phyloP scores from a whole-genome alignment of 2,888 invertebrate genomes.

The Calliscelio sp. region DNA sequence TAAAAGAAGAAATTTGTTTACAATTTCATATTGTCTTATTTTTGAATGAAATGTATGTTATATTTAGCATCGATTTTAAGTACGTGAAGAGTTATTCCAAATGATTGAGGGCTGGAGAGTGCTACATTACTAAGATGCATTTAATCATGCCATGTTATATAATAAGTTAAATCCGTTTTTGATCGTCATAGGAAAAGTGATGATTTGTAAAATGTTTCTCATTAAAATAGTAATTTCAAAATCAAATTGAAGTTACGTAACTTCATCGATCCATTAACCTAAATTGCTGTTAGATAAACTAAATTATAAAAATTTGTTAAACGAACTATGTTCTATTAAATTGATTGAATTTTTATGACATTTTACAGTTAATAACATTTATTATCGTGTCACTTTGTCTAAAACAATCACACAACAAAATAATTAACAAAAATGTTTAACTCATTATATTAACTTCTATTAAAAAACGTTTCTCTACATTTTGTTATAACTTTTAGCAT shows the following conservation, averaged over 20 bases:
- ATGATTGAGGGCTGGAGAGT: conserved; percentile 26
- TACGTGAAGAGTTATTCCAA: conserved; percentile 38
- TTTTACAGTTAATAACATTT: too few relatives aligned
- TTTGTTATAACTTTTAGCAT: conserved; percentile 7
- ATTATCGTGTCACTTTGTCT: too few relatives aligned
- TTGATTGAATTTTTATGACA: too few relatives aligned
- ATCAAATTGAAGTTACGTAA: neutral
- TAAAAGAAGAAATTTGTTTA: too few relatives aligned
- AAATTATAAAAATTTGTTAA: too few relatives aligned
- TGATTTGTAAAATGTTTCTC: neutral
- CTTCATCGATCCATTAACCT: too few relatives aligned
- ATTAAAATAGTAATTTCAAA: neutral
- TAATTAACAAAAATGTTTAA: neutral
- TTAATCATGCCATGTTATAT: conserved; percentile 45
- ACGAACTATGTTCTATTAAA: too few relatives aligned
- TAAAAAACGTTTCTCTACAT: neutral
- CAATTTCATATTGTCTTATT: too few relatives aligned
- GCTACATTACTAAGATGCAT: conserved; percentile 53
- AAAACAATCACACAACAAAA: too few relatives aligned
- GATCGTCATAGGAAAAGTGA: conserved; percentile 24
- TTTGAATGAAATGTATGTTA: neutral
- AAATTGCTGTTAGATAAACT: too few relatives aligned
- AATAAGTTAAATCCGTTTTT: conserved; percentile 10
- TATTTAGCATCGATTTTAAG: neutral
- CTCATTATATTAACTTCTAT: neutral